Conservation (phyloP, 2,888 invertebrate genomes). For the Eulithis prunata region DNA sequence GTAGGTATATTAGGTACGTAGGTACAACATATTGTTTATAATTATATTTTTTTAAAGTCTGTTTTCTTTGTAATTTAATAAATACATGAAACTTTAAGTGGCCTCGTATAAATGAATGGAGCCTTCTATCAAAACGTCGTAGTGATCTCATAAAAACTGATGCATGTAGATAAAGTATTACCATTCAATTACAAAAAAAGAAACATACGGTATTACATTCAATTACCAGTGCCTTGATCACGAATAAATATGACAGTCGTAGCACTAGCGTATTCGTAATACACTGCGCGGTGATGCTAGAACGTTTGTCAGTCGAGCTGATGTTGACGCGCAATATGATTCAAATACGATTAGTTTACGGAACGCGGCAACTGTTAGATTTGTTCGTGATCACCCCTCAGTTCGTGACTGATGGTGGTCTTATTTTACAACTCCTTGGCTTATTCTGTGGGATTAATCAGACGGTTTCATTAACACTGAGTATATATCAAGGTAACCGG, state of each 20-base stretch:
- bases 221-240: conserved; percentile 16
- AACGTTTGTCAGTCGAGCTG: no score
- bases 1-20: no score
- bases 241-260: no score
- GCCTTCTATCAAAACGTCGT: conserved; percentile 13
- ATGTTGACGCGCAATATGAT: no score
- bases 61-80: not conserved
- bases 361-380: no score
- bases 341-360: no score
- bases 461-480: conserved; percentile 24
- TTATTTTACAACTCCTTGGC: conserved; percentile 22
- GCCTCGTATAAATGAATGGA: not conserved
- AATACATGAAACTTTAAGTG: not conserved
- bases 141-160: conserved; percentile 18
- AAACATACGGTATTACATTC: conserved; percentile 24
- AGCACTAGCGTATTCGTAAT: no score
- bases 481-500: not conserved
- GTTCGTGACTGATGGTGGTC: conserved; percentile 30
- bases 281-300: no score
- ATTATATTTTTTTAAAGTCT: no score
- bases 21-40: no score
- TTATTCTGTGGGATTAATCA: conserved; percentile 23
- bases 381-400: not conserved
- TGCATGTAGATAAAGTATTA: conserved; percentile 7
- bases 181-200: conserved; percentile 23